Base-by-base conservation (phyloP, 2,888 invertebrate genomes). In the Mechanitis messenoides region DNA sequence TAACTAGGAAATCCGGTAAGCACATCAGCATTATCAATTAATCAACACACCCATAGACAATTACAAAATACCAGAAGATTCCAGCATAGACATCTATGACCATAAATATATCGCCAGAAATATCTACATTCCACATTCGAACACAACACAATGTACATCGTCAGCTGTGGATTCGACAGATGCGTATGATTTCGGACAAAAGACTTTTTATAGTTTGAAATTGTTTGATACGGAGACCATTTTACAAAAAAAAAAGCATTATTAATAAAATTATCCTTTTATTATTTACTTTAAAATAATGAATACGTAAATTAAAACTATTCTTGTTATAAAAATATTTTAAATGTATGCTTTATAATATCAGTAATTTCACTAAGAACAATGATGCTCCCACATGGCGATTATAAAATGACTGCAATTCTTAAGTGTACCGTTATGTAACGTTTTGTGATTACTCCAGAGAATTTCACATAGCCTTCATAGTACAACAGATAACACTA, bases 21-120 rank as follows among this genome's bases (percentile, higher is more conserved):
- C 53, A 31, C 47, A 59, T 4, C 35, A 53, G 38, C 38, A 45
- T 60, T 66, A 66, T 66, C 59, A 62, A 66, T 66, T 58, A 60
- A 61, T 66, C 62, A 66, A 62, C 66, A 62, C 66, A 58, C 58
- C 57, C 55, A 62, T 62, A 60, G 55, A 58, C 64, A 66, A 66
- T 66, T 66, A 66, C 58, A 58, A 59, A 60, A 64, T 66, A 58
- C 62, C 62, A 55, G 28, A 56, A 55, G 45, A 54, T 60, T 60
- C 58, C 55, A 61, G 33, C 50, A 56, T 11, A 50, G 50, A 31
- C 5, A 50, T 50, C 5, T 50, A 47, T n/a, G n/a, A 47, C 60
- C 62, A 53, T 64, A 62, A 64, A 64, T 60, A 57, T 62, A 60
- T 60, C 58, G 60, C 62, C 64, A 46, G 33, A 60, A 61, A 55